These are phyloP conservation scores for Loxodonta africana DNA, from an alignment of 2,113 vertebrate genomes.

Conservation along the genomic window DNA sequence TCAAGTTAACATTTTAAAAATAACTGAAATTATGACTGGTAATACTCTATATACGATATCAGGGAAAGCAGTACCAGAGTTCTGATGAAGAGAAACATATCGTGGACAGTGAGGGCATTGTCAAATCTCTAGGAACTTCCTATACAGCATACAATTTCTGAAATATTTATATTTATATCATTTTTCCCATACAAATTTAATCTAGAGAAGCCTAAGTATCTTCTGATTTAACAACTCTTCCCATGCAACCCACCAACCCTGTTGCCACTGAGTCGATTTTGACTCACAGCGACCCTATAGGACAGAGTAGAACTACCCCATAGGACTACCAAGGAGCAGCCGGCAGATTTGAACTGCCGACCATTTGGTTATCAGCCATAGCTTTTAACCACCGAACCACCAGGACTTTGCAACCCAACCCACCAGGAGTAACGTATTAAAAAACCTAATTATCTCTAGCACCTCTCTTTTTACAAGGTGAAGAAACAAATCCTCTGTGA, in stretches of 20 bases:
- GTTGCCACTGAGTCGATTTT: no score
- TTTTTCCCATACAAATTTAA: constrained; percentile 17
- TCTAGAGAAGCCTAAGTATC: neutral
- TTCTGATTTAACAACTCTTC: neutral
- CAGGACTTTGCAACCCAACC: neutral
- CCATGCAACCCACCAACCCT: neutral
- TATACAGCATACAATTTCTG: neutral
- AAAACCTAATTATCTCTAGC: neutral
- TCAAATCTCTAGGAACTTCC: neutral
- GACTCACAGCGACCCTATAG: no score
- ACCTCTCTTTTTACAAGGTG: neutral
- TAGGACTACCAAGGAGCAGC: no score
- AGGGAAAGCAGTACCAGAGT: neutral
- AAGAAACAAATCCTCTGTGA: constrained; percentile 29
- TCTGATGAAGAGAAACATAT: neutral
- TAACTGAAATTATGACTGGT: neutral
- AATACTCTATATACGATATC: neutral
- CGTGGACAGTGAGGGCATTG: neutral
- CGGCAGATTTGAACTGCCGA: no score
- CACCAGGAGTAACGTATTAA: neutral
- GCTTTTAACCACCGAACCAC: no score
- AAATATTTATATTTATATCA: neutral
- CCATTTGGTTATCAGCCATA: no score
- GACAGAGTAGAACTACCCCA: no score
- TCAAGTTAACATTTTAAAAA: neutral